Conservation (phyloP, 2,797 vertebrate species). For the Emys orbicularis region DNA sequence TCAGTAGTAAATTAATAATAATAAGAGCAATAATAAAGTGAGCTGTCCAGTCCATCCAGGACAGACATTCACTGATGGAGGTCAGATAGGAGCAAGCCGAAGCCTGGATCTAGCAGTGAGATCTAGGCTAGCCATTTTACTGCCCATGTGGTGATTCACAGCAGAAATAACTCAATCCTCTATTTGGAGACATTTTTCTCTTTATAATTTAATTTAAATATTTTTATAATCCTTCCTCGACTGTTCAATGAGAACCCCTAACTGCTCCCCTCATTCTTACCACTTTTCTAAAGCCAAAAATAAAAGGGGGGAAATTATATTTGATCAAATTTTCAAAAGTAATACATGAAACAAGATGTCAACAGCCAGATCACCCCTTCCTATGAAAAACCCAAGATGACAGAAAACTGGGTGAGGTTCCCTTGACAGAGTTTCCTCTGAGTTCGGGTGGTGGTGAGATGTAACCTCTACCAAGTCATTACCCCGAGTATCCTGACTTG, state of each 20-base stretch:
- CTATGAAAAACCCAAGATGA: rapidly evolving
- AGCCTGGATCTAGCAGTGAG: not conserved
- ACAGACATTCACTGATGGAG: not conserved
- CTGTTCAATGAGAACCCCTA: not conserved
- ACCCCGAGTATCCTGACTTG: not conserved
- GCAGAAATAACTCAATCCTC: not conserved
- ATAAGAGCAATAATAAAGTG: not conserved
- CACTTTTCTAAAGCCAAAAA: not conserved
- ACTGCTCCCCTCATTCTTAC: not conserved
- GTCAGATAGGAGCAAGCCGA: not conserved
- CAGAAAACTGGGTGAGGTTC: not conserved
- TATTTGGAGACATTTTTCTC: not conserved
- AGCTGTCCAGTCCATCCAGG: not conserved
- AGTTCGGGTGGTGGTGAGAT: not conserved
- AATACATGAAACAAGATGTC: not conserved
- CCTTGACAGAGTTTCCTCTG: not conserved
- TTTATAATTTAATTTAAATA: not conserved
- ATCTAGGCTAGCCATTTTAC: not conserved
- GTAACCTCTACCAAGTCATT: not conserved
- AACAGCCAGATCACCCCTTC: not conserved
- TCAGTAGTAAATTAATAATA: no score
- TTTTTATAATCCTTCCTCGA: not conserved
- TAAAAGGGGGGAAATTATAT: not conserved
- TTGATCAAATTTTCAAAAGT: not conserved
- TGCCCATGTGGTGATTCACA: not conserved